These are phyloP conservation scores for Meta bourneti DNA, from an alignment of 2,888 invertebrate species.

Conservation along the genomic window DNA sequence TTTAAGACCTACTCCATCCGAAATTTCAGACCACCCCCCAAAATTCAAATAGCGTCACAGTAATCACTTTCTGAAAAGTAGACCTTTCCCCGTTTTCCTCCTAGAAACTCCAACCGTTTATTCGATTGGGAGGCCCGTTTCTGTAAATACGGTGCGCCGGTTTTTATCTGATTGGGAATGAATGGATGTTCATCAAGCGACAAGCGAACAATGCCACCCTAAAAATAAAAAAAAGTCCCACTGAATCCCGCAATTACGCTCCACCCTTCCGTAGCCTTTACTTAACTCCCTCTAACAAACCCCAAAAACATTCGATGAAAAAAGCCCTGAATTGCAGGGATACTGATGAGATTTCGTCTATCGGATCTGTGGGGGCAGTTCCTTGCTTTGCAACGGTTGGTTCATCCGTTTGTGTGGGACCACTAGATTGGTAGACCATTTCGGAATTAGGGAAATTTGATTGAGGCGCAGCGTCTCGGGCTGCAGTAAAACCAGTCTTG, in stretches of 20 bases:
- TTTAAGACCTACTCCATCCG: too few species aligned
- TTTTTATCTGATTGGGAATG: conserved; percentile 23
- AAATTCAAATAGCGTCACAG: background rate
- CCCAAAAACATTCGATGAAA: conserved; percentile 4
- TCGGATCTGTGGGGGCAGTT: background rate
- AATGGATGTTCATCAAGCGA: conserved; percentile 36
- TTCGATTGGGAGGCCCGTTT: conserved; percentile 4
- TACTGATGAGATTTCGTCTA: conserved; percentile 50
- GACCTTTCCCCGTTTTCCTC: background rate
- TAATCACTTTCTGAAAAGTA: background rate
- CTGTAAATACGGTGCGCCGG: background rate
- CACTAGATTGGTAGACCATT: conserved; percentile 24
- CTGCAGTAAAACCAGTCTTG: background rate
- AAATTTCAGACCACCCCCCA: too few species aligned
- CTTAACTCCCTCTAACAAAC: background rate
- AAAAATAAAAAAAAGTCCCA: conserved; percentile 7
- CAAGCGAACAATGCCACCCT: background rate
- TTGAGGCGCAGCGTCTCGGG: background rate
- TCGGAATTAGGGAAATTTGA: conserved; percentile 65
- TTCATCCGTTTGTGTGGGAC: conserved; percentile 29
- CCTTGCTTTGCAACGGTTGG: background rate
- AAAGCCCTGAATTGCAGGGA: conserved; percentile 5
- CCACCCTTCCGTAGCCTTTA: background rate
- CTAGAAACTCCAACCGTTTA: background rate
- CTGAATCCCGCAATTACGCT: conserved; percentile 33